Evolutionary conservation across 2,113 vertebrate genomes (phyloP), one percentile per base, ranked within the genome.

Genomic region (Fulica atra): DNA sequence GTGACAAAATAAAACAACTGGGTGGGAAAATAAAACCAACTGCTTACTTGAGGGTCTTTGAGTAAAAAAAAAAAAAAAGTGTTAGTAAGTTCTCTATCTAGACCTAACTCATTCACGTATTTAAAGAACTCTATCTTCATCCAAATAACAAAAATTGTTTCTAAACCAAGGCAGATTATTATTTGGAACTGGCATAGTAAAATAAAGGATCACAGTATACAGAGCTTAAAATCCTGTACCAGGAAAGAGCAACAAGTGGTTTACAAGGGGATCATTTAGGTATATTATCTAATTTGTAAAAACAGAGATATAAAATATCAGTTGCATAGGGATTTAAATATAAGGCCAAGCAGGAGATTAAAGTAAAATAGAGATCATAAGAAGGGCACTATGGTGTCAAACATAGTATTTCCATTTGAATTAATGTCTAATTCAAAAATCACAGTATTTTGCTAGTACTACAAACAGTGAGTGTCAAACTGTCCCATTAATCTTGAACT

Each of bases 251-350:
- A 96, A 96, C 54, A 96, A 89, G 94, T 97, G 96, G 95, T 98
- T 97, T 97, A 97, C 87, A 95, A 84, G 60, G 96, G 96, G 95
- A 96, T 97, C 91, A 94, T 94, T 97, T 96, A 93, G 46, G 96
- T 92, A 96, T 91, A 92, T 91, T 78, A 97, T 95, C 94, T 97
- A 93, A 95, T 96, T 95, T 93, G 97, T 93, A 87, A 96, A 97
- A 98, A 97, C 57, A 96, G 85, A 97, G 91, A 95, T 98, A 98
- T 85, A 98, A 98, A 98, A 97, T 96, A 98, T 93, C 97, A 97
- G 95, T 98, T 98, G 98, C 98, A 98, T 98, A 98, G 98, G 97
- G 95, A 98, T 98, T 98, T 98, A 98, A 98, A 98, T 98, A 98
- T 98, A 98, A 98, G 98, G 98, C 98, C 97, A 98, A 98, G 97